phyloP scores from a whole-genome alignment of 2,888 invertebrate species.

The Philopedon plagiatum region DNA sequence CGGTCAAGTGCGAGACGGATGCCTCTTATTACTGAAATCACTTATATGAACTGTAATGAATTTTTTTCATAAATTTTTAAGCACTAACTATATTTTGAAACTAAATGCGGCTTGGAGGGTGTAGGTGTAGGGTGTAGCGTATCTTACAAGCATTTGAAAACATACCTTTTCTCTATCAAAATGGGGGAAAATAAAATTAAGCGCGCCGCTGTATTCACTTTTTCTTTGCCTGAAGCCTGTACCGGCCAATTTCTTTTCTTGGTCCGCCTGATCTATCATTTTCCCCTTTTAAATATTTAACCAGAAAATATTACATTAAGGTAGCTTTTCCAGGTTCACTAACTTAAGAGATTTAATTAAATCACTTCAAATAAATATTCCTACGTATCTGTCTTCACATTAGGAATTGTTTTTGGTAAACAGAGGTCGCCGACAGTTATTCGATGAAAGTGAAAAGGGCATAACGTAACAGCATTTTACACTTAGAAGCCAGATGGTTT shows the following conservation, averaged over 20 bases:
- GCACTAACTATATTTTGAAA: too few relatives aligned
- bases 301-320: background rate
- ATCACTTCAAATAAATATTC: background rate
- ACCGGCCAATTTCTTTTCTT: constrained; percentile 9
- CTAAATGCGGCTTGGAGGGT: too few relatives aligned
- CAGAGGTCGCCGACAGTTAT: background rate
- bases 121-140: too few relatives aligned
- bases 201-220: background rate
- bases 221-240: background rate
- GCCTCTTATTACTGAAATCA: too few relatives aligned
- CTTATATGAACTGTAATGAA: too few relatives aligned
- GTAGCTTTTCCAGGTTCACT: background rate
- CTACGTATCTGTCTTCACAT: background rate
- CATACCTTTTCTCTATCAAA: too few relatives aligned
- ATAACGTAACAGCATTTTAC: constrained; percentile 38
- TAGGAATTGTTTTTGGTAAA: background rate
- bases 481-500: constrained; percentile 33
- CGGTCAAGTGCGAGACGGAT: background rate
- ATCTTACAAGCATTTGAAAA: too few relatives aligned
- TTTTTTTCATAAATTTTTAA: too few relatives aligned
- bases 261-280: background rate
- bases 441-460: constrained; percentile 32
- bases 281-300: constrained; percentile 4
- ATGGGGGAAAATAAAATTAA: background rate
- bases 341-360: background rate